A percentile compares a stretch with the other conserved stretches of the same genome.
phyloP scores from a whole-genome alignment of 2,888 invertebrate species.

The Liodrosophila aerea region DNA sequence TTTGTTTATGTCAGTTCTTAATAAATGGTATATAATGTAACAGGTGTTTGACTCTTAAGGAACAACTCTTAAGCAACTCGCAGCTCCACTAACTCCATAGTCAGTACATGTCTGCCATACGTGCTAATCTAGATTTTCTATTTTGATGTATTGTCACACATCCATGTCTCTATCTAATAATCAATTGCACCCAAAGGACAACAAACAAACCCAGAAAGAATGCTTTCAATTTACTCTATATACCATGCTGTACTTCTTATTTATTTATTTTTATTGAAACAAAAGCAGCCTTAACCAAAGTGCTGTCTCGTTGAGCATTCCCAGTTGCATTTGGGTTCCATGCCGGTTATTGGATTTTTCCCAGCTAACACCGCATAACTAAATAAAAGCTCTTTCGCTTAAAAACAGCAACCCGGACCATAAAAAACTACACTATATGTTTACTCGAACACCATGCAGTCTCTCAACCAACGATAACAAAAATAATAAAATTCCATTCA shows the following conservation, averaged over 20 bases:
- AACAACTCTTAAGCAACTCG: too few relatives aligned
- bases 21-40: too few relatives aligned
- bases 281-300: constrained; percentile 32
- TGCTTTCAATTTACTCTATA: constrained; percentile 10
- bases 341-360: constrained; percentile 54
- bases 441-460: too few relatives aligned
- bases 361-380: constrained; percentile 50
- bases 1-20: too few relatives aligned
- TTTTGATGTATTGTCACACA: too few relatives aligned
- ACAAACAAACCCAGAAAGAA: constrained; percentile 2
- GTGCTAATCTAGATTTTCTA: too few relatives aligned
- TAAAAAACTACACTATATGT: too few relatives aligned
- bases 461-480: too few relatives aligned
- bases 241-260: constrained; percentile 1
- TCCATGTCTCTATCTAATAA: too few relatives aligned
- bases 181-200: constrained; percentile 25
- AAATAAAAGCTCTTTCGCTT: constrained; percentile 65
- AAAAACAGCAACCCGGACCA: constrained; percentile 21
- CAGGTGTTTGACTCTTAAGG: constrained; percentile 17
- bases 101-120: too few relatives aligned
- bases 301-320: constrained; percentile 36
- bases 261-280: neutral
- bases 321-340: constrained; percentile 52
- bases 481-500: constrained; percentile 56
- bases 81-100: too few relatives aligned